Percentiles rank a stretch among this genome's conserved stretches.
These are phyloP conservation scores for Heptranchias perlo DNA, from an alignment of 2,113 vertebrate genomes.

Conservation along the genomic window DNA sequence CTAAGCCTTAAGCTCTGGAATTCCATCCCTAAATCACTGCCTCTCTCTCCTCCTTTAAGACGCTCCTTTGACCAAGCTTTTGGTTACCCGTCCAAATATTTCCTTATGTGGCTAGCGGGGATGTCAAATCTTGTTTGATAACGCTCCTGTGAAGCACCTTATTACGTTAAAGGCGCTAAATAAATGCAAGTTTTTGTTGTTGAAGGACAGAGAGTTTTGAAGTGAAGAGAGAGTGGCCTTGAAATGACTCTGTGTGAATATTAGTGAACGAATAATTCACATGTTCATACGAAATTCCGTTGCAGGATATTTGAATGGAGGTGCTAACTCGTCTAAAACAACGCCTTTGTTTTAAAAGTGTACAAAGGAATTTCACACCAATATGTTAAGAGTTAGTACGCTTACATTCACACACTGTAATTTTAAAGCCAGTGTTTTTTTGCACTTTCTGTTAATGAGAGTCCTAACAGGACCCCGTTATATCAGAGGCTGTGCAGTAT, in stretches of 20 bases:
- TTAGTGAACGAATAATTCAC: conserved; percentile 21
- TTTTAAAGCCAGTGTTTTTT: not conserved
- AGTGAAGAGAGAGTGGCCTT: not conserved
- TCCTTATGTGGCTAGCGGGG: not conserved
- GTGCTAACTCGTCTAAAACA: not conserved
- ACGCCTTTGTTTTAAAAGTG: conserved; percentile 25
- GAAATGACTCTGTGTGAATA: not conserved
- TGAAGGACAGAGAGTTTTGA: not conserved
- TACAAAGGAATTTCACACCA: conserved; percentile 15
- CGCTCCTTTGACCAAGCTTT: not conserved
- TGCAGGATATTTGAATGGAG: not conserved
- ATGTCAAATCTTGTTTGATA: not conserved
- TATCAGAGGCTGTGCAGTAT: not conserved
- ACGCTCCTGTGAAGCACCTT: not conserved
- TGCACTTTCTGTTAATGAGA: not conserved
- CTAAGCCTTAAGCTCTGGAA: too few species aligned
- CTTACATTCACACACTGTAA: not conserved
- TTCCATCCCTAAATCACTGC: too few species aligned
- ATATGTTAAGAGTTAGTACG: conserved; percentile 2
- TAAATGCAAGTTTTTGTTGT: not conserved
- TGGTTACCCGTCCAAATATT: not conserved
- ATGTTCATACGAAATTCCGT: not conserved
- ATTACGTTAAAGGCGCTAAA: not conserved
- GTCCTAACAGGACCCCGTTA: not conserved
- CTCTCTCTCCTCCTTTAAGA: not conserved